A percentile compares a stretch with the other conserved stretches of the same genome.
Evolutionary conservation across 2,888 invertebrate genomes (phyloP).

Genomic region (Elegia similella): DNA sequence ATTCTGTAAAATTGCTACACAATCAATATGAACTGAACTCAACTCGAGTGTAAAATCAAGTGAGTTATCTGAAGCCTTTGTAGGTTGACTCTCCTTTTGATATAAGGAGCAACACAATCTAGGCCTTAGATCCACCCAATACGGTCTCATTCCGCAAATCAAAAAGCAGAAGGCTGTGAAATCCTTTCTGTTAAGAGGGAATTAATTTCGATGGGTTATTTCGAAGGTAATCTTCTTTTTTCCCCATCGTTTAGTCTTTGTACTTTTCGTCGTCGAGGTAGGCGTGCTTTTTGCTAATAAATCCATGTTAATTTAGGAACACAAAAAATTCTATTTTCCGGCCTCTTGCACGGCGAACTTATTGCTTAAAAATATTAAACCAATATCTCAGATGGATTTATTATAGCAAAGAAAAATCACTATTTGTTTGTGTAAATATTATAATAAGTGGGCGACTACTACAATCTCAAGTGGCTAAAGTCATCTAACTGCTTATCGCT

Average conservation of each 20-base stretch:
- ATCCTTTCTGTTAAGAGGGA: conserved; percentile 12
- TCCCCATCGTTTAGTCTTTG: neutral
- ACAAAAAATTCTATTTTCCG: no score
- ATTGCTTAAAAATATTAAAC: no score
- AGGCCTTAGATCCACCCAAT: neutral
- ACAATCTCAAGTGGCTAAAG: no score
- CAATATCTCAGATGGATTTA: no score
- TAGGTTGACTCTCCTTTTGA: neutral
- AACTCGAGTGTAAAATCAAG: conserved; percentile 22
- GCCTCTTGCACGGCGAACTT: no score
- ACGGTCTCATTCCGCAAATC: neutral
- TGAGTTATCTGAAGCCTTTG: conserved; percentile 15
- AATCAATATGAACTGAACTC: conserved; percentile 13
- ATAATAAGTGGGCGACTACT: no score
- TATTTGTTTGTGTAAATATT: no score
- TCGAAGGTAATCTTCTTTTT: conserved; percentile 3
- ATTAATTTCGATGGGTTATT: conserved; percentile 21
- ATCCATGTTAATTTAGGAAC: no score
- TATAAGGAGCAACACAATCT: neutral
- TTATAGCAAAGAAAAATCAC: no score
- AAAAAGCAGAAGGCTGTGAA: neutral
- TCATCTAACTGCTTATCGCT: no score
- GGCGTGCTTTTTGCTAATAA: neutral
- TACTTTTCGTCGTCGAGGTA: neutral
- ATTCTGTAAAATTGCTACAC: neutral